A percentile compares a stretch with the other conserved stretches of the same genome.
phyloP scores from a whole-genome alignment of 2,888 invertebrate genomes.

The Rhabditoides inermis region DNA sequence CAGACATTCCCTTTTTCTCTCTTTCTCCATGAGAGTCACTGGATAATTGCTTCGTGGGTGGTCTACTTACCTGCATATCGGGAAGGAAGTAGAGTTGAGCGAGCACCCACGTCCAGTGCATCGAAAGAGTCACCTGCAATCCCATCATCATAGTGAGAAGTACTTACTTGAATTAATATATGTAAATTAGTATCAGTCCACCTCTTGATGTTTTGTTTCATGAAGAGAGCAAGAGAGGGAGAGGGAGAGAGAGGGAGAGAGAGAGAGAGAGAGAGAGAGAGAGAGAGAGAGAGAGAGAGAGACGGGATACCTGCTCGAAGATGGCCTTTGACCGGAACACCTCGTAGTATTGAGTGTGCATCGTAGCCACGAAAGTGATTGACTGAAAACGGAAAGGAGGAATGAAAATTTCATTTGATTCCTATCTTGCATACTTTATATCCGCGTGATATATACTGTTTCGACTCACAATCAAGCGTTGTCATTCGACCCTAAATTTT shows the following conservation, averaged over 20 bases:
- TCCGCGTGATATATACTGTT: no score
- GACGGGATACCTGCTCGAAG: slow-evolving; percentile 21
- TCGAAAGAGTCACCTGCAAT: slow-evolving; percentile 29
- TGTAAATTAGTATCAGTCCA: not conserved
- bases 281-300: not conserved
- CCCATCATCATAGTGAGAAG: no score
- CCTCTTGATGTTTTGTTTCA: not conserved
- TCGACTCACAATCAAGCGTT: no score
- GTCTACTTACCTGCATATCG: no score
- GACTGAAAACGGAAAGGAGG: slow-evolving; percentile 21
- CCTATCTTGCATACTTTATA: no score
- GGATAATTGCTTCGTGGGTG: no score
- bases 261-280: not conserved
- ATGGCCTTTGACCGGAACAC: slow-evolving; percentile 28
- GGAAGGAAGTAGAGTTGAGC: slow-evolving; percentile 44
- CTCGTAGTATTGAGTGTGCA: slow-evolving; percentile 43
- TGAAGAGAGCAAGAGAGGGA: not conserved
- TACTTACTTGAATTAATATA: no score
- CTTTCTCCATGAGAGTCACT: no score
- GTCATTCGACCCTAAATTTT: no score
- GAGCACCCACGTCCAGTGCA: slow-evolving; percentile 44
- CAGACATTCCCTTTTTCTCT: no score
- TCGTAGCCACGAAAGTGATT: slow-evolving; percentile 37
- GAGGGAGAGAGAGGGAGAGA: not conserved
- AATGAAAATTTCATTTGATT: no score